Base-by-base conservation (phyloP, 1,140 invertebrate species). In the Aphis gossypii region DNA sequence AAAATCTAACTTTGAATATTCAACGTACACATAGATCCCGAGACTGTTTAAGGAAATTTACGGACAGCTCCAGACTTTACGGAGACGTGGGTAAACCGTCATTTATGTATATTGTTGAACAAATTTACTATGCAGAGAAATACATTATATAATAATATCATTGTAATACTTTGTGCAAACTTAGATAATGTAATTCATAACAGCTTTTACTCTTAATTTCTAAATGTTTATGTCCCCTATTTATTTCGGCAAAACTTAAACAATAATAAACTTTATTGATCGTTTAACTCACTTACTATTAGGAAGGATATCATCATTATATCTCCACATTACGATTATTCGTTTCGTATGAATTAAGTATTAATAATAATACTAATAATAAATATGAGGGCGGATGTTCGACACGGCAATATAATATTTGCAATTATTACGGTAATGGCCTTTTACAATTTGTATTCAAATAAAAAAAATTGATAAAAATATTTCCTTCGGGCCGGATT, bases 401-500 rank as follows among this genome's bases (percentile, higher is more conserved):
- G 60, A n/a, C 14, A 18, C 4, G 60, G 6, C 60, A 35, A 35
- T 76, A n/a, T n/a, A n/a, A 68, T n/a, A 18, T 68, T 51, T 51
- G 48, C 20, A 3, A 20, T 18, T 18, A 51, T 51, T 14, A 14
- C 14, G 48, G 14, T 46, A 9, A 14, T 51, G 18, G 48, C 48
- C 14, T 0, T 14, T 51, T 14, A 46, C 6, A 46, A 7, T 51
- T 51, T 51, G 14, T 18, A 51, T 14, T 51, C 18, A 51, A 51
- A 18, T 76, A 6, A 38, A 68, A 68, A 68, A 68, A n/a, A 68
- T 68, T n/a, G n/a, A 68, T 68, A 86, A 68, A 68, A 87, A 46
- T 18, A 41, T 44, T 86, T 95, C 94, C 94, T 94, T 94, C 94
- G 94, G 94, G 94, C 94, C 94, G 94, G 94, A 95, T 95, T 95